phyloP scores from a whole-genome alignment of 2,888 invertebrate genomes.

The Tineola bisselliella region DNA sequence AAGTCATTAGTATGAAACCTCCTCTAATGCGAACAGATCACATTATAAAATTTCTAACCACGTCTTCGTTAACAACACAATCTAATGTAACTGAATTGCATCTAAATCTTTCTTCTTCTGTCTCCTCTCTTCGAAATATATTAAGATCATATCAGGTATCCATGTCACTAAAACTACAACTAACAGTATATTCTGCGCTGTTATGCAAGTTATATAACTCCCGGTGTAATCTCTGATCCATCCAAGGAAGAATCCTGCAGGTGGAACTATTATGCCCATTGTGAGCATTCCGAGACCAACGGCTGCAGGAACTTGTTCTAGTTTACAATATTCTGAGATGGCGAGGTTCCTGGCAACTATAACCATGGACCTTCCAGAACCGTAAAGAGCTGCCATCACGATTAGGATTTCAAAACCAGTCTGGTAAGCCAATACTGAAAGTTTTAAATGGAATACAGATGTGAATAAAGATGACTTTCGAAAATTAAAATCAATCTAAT shows the following conservation, averaged over 20 bases:
- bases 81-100: constrained; percentile 24
- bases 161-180: constrained; percentile 65
- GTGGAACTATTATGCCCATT: constrained; percentile 74
- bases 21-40: constrained; percentile 1
- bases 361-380: constrained; percentile 77
- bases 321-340: constrained; percentile 71
- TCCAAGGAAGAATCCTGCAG: constrained; percentile 71
- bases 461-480: too few relatives aligned
- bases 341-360: constrained; percentile 78
- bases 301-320: constrained; percentile 72
- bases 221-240: constrained; percentile 73
- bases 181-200: constrained; percentile 68
- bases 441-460: background rate
- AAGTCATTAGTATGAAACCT: background rate
- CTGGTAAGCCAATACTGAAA: constrained; percentile 71
- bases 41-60: background rate
- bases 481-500: too few relatives aligned
- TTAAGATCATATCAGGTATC: constrained; percentile 66
- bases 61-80: background rate
- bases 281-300: constrained; percentile 78
- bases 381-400: constrained; percentile 68
- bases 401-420: constrained; percentile 61
- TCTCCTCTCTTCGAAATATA: constrained; percentile 37
- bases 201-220: constrained; percentile 72
- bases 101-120: constrained; percentile 28